Evolutionary conservation across 2,888 invertebrate genomes (phyloP).

Genomic region (Drosophila koepferae): DNA sequence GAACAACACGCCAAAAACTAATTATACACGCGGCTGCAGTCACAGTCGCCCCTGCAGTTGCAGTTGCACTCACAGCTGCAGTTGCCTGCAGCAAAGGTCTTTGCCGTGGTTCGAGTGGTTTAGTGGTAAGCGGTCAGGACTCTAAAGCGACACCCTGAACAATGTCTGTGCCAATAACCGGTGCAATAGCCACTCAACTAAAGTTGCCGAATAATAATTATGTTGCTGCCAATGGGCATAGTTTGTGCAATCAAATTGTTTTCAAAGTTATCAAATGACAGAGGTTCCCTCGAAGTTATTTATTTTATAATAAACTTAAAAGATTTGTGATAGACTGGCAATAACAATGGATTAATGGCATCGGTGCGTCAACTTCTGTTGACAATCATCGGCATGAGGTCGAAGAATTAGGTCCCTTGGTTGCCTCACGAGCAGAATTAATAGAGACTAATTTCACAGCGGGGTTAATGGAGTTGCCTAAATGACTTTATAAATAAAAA

Average conservation of each 20-base stretch:
- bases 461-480: too few species aligned
- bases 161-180: slow-evolving; percentile 7
- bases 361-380: too few species aligned
- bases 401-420: too few species aligned
- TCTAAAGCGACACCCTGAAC: slow-evolving; percentile 16
- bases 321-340: too few species aligned
- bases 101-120: slow-evolving; percentile 3
- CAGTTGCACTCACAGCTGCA: slow-evolving; percentile 14
- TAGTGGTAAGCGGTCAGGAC: slow-evolving; percentile 11
- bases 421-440: too few species aligned
- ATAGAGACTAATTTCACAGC: too few species aligned
- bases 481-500: too few species aligned
- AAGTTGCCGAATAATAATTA: neutral
- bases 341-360: too few species aligned
- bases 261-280: neutral
- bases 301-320: too few species aligned
- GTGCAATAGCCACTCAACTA: slow-evolving; percentile 5
- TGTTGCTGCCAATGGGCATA: neutral
- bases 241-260: neutral
- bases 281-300: neutral
- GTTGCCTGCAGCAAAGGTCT: slow-evolving; percentile 37
- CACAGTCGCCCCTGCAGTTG: slow-evolving; percentile 12
- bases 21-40: slow-evolving; percentile 51
- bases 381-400: too few species aligned
- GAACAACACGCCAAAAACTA: slow-evolving; percentile 73